phyloP scores from a whole-genome alignment of 2,888 invertebrate species.

The Merodon equestris region DNA sequence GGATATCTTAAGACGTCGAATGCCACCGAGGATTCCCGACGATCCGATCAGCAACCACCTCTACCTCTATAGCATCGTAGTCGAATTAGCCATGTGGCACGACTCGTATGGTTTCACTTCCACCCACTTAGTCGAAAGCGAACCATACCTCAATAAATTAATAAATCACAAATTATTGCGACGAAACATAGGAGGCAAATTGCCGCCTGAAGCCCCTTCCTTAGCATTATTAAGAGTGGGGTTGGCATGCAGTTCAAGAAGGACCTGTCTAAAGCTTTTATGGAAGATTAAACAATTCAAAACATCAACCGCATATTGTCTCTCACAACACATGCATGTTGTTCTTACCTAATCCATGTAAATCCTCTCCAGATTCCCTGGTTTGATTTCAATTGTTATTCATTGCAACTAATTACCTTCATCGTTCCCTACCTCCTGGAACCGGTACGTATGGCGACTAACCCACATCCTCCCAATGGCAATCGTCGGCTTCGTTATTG shows the following conservation, averaged over 20 bases:
- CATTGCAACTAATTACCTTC: slow-evolving; percentile 64
- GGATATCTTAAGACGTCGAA: no score
- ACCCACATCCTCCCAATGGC: not conserved
- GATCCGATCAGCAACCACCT: no score
- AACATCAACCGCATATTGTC: not conserved
- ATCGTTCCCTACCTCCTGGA: not conserved
- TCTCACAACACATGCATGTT: slow-evolving; percentile 8
- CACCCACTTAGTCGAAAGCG: no score
- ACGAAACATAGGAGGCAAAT: no score
- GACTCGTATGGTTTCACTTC: no score
- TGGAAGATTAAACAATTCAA: slow-evolving; percentile 20
- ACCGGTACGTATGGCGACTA: no score
- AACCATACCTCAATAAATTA: no score
- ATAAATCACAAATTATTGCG: no score
- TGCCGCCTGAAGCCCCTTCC: slow-evolving; percentile 67
- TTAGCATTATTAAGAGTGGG: slow-evolving; percentile 69
- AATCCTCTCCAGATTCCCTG: slow-evolving; percentile 26
- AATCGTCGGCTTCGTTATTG: slow-evolving; percentile 74
- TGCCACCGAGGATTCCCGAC: no score
- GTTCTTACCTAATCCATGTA: slow-evolving; percentile 22
- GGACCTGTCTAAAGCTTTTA: slow-evolving; percentile 44
- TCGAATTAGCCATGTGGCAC: no score
- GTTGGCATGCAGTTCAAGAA: slow-evolving; percentile 70
- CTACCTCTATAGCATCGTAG: no score
- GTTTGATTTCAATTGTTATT: slow-evolving; percentile 40